phyloP scores from a whole-genome alignment of 2,113 vertebrate species.

The Ovibos moschatus region DNA sequence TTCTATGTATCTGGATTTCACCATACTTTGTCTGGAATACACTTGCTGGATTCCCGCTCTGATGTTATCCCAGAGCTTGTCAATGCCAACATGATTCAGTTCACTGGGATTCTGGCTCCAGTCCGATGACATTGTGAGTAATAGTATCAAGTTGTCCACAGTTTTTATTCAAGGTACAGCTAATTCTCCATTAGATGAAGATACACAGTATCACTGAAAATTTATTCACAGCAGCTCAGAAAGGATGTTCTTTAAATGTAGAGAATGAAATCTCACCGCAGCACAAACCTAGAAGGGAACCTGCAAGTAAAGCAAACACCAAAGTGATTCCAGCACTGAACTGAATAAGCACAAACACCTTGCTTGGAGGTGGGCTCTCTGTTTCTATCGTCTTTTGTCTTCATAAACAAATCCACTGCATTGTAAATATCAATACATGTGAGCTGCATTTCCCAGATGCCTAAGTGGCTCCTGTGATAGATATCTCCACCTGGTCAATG shows the following conservation, averaged over 20 bases:
- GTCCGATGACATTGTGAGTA: constrained; percentile 91
- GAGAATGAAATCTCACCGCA: constrained; percentile 55
- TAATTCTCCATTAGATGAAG: constrained; percentile 85
- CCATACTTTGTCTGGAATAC: constrained; percentile 96
- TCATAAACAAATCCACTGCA: neutral
- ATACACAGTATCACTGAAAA: constrained; percentile 80
- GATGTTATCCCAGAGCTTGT: constrained; percentile 98
- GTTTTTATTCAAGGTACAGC: constrained; percentile 66
- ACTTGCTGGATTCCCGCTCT: constrained; percentile 96
- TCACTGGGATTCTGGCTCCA: constrained; percentile 94
- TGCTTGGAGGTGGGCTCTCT: neutral
- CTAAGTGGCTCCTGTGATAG: neutral
- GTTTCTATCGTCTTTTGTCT: neutral
- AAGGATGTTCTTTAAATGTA: constrained; percentile 53
- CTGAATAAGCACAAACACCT: neutral
- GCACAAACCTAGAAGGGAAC: constrained; percentile 69
- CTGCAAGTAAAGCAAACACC: neutral
- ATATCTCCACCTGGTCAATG: neutral
- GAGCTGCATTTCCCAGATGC: constrained; percentile 38
- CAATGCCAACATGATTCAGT: constrained; percentile 95
- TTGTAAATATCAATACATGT: neutral
- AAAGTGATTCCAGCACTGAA: neutral
- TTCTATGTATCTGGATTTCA: constrained; percentile 98
- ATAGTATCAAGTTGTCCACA: constrained; percentile 76
- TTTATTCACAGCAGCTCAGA: constrained; percentile 63